Evolutionary conservation across 2,888 invertebrate species (phyloP).

Genomic region (Disparrhopalites patrizii): DNA sequence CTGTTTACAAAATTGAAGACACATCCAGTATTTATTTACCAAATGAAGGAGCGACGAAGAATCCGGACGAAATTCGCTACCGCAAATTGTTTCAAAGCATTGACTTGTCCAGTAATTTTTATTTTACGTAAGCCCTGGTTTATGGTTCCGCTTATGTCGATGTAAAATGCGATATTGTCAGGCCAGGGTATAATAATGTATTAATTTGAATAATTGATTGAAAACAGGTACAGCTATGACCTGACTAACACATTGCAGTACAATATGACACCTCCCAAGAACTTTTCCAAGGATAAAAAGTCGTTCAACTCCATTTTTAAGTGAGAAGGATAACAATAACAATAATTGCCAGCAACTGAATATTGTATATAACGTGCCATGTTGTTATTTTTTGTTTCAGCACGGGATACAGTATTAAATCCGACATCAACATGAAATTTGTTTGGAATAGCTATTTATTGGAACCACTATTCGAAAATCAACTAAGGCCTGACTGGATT

Average conservation of each 20-base stretch:
- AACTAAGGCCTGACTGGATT: constrained; percentile 85
- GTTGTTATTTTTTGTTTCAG: constrained; percentile 15
- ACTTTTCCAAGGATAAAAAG: constrained; percentile 34
- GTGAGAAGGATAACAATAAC: no score
- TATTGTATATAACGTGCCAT: no score
- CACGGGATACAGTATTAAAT: constrained; percentile 35
- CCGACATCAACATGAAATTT: constrained; percentile 66
- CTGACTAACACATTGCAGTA: constrained; percentile 90
- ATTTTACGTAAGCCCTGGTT: constrained; percentile 71
- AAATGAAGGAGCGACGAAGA: constrained; percentile 66
- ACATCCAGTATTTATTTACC: constrained; percentile 91
- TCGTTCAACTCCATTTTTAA: constrained; percentile 1
- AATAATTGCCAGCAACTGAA: no score
- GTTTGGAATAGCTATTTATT: constrained; percentile 94
- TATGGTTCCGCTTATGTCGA: no score
- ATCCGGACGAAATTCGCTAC: constrained; percentile 89
- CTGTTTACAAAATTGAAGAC: constrained; percentile 96
- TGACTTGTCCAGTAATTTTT: constrained; percentile 95
- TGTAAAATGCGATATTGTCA: no score
- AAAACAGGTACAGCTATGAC: constrained; percentile 90
- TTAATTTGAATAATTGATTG: no score
- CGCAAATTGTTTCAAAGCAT: constrained; percentile 94
- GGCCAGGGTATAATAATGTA: no score
- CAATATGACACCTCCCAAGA: constrained; percentile 74
- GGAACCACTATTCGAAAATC: constrained; percentile 67